Evolutionary conservation across 2,888 invertebrate species (phyloP).

Genomic region (Torymus auratus): DNA sequence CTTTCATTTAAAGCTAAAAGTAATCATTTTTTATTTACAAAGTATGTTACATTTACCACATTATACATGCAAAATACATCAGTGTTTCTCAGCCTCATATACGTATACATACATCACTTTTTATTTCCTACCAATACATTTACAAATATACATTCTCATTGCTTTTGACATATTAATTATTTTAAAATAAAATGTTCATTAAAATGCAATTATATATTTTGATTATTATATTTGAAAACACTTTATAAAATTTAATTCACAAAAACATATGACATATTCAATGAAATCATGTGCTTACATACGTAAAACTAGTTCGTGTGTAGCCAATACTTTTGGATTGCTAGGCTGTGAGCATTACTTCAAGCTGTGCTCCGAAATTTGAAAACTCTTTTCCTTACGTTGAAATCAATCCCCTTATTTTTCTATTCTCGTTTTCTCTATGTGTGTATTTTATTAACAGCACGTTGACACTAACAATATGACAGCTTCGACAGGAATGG

Average conservation of each 20-base stretch:
- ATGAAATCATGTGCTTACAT: too few species aligned
- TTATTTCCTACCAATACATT: background rate
- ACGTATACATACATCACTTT: background rate
- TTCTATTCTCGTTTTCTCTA: background rate
- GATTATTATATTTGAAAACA: too few species aligned
- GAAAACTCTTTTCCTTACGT: too few species aligned
- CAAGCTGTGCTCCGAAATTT: background rate
- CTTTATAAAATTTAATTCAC: too few species aligned
- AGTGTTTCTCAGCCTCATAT: background rate
- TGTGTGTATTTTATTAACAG: slow-evolving; percentile 22
- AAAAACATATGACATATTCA: too few species aligned
- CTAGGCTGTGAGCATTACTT: background rate
- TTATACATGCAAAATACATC: slow-evolving; percentile 4
- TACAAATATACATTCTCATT: slow-evolving; percentile 1
- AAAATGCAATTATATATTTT: too few species aligned
- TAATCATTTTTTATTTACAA: background rate
- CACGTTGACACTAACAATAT: slow-evolving; percentile 28
- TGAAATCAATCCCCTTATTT: too few species aligned
- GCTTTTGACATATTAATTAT: too few species aligned
- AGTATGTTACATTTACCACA: background rate
- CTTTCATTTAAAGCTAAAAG: slow-evolving; percentile 19
- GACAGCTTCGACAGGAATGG: slow-evolving; percentile 27
- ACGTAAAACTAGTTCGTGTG: too few species aligned
- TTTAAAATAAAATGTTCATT: too few species aligned
- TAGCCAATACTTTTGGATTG: too few species aligned